These are phyloP conservation scores for Threskiornis aethiopicus DNA, from an alignment of 2,797 vertebrate genomes.

Conservation along the genomic window DNA sequence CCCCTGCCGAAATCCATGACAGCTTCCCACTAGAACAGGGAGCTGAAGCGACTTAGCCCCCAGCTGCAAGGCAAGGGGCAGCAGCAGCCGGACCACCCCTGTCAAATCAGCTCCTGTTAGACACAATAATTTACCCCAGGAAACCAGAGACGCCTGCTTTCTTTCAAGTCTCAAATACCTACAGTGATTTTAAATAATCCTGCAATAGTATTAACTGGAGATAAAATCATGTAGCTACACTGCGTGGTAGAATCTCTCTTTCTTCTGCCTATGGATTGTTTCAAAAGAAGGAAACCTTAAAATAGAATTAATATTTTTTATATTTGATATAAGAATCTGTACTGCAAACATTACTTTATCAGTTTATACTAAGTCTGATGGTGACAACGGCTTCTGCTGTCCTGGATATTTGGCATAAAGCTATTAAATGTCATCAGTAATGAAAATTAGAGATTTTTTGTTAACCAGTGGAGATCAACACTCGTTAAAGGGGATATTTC, in stretches of 20 bases:
- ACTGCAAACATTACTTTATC: background rate
- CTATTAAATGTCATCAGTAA: background rate
- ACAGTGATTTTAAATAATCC: background rate
- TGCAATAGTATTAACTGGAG: background rate
- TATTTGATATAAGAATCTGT: background rate
- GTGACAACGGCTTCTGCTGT: background rate
- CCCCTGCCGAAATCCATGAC: accelerated
- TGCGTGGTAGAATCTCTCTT: background rate
- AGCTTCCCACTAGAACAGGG: background rate
- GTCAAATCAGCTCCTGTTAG: background rate
- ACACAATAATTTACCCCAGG: background rate
- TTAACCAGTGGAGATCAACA: background rate
- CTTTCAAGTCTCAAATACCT: background rate
- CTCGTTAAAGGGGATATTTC: background rate
- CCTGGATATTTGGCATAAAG: background rate
- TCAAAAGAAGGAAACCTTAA: background rate
- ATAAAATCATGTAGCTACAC: background rate
- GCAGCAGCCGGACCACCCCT: background rate
- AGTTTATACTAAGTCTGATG: background rate
- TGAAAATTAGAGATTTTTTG: constrained; percentile 9
- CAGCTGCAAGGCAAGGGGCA: background rate
- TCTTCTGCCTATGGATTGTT: background rate
- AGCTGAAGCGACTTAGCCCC: background rate
- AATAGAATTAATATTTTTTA: background rate
- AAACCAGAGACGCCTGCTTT: accelerated